A percentile compares a stretch with the other conserved stretches of the same genome.
Conservation (phyloP, 2,797 vertebrate genomes). For the Merluccius polli region DNA sequence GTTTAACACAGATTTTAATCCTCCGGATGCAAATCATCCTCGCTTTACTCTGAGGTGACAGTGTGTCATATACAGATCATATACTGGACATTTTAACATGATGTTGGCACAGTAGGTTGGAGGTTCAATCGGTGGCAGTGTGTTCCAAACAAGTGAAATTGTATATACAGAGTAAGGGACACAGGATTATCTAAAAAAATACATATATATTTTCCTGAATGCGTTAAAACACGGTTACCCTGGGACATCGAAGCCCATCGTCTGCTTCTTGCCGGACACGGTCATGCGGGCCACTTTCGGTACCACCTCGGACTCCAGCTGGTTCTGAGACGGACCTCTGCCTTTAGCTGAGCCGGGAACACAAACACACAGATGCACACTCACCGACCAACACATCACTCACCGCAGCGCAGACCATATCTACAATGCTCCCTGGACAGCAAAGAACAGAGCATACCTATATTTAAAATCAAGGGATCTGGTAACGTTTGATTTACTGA, state of each 20-base stretch:
- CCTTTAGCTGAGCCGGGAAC: conserved; percentile 77
- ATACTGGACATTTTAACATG: neutral
- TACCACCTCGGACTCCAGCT: conserved; percentile 85
- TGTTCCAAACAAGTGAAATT: no score
- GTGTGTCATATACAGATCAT: neutral
- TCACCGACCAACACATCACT: conserved; percentile 14
- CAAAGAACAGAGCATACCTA: neutral
- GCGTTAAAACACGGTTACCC: conserved; percentile 71
- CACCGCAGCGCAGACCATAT: neutral
- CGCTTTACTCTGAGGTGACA: no score
- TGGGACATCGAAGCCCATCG: conserved; percentile 95
- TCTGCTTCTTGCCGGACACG: conserved; percentile 95
- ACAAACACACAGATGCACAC: conserved; percentile 3
- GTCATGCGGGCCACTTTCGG: conserved; percentile 97
- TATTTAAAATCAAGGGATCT: neutral
- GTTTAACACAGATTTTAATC: no score
- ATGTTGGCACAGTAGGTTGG: no score
- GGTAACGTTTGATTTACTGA: neutral
- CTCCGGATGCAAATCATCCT: no score
- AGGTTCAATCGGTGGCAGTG: no score
- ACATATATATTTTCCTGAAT: neutral
- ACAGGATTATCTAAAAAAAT: neutral
- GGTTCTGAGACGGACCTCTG: conserved; percentile 71
- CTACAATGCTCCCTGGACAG: neutral
- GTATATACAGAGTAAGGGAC: neutral